Conservation (phyloP, 1,140 invertebrate species). For the Latrodectus geometricus region DNA sequence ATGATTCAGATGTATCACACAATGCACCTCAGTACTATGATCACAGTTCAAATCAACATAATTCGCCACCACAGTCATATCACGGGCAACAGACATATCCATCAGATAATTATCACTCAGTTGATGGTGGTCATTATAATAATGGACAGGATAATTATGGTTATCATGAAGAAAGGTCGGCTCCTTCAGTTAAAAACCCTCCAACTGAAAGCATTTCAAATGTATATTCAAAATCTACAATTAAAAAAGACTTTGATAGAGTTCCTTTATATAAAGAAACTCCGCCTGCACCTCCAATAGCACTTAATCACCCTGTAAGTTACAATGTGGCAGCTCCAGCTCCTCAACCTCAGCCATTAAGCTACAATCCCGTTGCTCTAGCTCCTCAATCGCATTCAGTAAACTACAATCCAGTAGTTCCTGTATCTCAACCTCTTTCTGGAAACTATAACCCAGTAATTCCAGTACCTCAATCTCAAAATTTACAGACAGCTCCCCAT, state of each 20-base stretch:
- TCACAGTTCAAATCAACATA: neutral
- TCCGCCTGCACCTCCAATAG: neutral
- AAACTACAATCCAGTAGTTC: neutral
- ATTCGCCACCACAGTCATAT: neutral
- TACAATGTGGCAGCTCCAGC: neutral
- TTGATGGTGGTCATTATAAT: too few relatives aligned
- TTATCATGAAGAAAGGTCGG: neutral
- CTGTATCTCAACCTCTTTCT: neutral
- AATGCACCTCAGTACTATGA: constrained; percentile 26
- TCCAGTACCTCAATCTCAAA: neutral
- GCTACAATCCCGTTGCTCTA: neutral
- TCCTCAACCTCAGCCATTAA: neutral
- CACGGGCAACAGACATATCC: neutral
- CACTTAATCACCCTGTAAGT: neutral
- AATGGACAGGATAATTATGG: neutral
- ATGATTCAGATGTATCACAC: neutral
- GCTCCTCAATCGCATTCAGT: neutral
- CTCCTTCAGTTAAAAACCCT: neutral
- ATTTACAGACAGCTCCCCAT: too few relatives aligned
- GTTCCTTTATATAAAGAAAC: neutral
- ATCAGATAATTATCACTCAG: too few relatives aligned
- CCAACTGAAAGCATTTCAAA: neutral
- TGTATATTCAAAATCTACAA: neutral
- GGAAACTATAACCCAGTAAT: neutral
- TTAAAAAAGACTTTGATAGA: neutral